phyloP scores from a whole-genome alignment of 2,888 invertebrate genomes.

The Hymenopus coronatus region DNA sequence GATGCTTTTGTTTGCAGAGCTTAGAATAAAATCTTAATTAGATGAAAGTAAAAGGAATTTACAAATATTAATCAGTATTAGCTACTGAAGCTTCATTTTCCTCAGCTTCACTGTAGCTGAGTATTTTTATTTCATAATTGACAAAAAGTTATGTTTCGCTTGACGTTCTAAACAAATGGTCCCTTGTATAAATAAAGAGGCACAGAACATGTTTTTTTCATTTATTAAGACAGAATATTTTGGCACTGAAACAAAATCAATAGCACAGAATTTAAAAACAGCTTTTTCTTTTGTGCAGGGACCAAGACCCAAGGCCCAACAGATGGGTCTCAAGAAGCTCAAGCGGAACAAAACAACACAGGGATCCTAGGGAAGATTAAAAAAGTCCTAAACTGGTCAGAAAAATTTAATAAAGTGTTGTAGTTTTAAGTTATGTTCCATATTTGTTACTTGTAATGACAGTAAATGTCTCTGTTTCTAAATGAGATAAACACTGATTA shows the following conservation, averaged over 20 bases:
- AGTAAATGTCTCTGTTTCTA: too few species aligned
- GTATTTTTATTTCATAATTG: too few species aligned
- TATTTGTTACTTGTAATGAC: too few species aligned
- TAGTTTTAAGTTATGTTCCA: too few species aligned
- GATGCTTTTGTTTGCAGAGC: too few species aligned
- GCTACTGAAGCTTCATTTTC: too few species aligned
- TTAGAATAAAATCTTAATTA: too few species aligned
- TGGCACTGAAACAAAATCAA: not conserved
- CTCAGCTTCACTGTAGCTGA: too few species aligned
- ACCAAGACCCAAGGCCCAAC: conserved; percentile 43
- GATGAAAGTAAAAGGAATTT: too few species aligned
- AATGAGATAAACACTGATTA: too few species aligned
- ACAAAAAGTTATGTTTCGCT: not conserved
- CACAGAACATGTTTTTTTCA: not conserved
- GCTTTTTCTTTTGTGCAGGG: conserved; percentile 24
- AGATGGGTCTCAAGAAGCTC: conserved; percentile 52
- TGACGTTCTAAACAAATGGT: not conserved
- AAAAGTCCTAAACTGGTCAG: conserved; percentile 56
- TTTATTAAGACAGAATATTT: not conserved
- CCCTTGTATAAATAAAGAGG: not conserved
- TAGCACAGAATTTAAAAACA: not conserved
- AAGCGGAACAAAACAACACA: conserved; percentile 48
- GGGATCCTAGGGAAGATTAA: conserved; percentile 59
- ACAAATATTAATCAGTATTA: too few species aligned
- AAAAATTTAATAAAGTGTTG: conserved; percentile 31